Conservation (phyloP, 2,113 vertebrate species). For the Corythoichthys haematopterus region DNA sequence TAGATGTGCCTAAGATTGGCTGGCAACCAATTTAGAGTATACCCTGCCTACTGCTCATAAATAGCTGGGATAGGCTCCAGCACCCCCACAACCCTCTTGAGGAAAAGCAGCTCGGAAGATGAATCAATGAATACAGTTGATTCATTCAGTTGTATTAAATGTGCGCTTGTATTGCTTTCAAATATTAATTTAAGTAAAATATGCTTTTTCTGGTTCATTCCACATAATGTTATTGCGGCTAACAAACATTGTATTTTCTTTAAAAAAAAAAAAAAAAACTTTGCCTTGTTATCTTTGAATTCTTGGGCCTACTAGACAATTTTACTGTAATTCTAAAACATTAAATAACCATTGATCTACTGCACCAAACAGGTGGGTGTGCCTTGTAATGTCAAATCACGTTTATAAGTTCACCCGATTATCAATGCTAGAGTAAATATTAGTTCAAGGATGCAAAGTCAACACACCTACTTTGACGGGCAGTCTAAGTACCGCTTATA, state of each 20-base stretch:
- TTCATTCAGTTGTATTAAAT: no score
- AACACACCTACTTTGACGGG: neutral
- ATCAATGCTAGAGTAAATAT: neutral
- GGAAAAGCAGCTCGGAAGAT: no score
- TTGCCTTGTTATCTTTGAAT: neutral
- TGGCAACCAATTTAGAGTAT: no score
- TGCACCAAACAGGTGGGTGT: neutral
- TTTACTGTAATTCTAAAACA: neutral
- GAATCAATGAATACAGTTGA: no score
- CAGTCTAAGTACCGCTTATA: neutral
- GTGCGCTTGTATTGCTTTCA: no score
- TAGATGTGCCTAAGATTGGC: no score
- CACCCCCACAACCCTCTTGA: no score
- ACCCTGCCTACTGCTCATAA: no score
- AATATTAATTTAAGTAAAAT: no score
- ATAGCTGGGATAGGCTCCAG: no score
- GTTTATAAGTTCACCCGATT: neutral
- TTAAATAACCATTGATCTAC: neutral
- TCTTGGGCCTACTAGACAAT: neutral
- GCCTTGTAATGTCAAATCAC: neutral
- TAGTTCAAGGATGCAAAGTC: neutral
- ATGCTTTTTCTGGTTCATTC: neutral
- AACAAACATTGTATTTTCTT: no score
- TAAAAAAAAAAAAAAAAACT: neutral
- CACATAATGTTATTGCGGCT: no score